Evolutionary conservation across 2,113 vertebrate species (phyloP).

Genomic region (Spea bombifrons): DNA sequence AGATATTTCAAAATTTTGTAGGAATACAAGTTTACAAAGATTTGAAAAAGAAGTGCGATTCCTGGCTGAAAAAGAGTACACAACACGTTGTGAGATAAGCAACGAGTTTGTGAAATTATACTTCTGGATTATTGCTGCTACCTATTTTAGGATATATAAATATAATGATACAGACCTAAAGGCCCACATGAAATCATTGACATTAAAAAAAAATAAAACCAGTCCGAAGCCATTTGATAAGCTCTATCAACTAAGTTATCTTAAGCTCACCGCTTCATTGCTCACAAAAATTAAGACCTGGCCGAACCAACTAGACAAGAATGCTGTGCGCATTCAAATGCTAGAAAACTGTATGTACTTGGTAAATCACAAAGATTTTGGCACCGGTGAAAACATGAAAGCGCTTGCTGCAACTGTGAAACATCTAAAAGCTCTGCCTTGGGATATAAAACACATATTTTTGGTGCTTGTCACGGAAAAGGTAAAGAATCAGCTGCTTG

Average conservation of each 20-base stretch:
- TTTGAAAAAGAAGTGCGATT: conserved; percentile 35
- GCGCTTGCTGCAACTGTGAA: conserved; percentile 7
- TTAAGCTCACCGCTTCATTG: conserved; percentile 25
- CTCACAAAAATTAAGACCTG: conserved; percentile 18
- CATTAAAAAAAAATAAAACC: conserved; percentile 6
- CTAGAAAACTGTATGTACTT: conserved; percentile 24
- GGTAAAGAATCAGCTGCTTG: conserved; percentile 4
- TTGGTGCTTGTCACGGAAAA: conserved; percentile 44
- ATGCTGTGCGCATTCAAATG: neutral
- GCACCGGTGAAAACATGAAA: neutral
- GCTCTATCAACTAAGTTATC: conserved; percentile 23
- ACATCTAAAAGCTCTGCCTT: conserved; percentile 24
- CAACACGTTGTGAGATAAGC: neutral
- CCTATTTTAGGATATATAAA: conserved; percentile 37
- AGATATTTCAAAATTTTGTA: conserved; percentile 31
- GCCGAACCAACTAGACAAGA: conserved; percentile 14
- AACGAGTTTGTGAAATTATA: conserved; percentile 38
- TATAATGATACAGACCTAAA: conserved; percentile 20
- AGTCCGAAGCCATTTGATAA: conserved; percentile 1
- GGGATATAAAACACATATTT: conserved; percentile 41
- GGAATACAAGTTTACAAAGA: conserved; percentile 6
- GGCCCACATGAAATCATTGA: conserved; percentile 18
- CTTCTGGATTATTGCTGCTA: conserved; percentile 39
- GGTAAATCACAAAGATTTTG: conserved; percentile 19
- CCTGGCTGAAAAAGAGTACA: conserved; percentile 3